Conservation (phyloP, 2,888 invertebrate species). For the Hipparchia semele region DNA sequence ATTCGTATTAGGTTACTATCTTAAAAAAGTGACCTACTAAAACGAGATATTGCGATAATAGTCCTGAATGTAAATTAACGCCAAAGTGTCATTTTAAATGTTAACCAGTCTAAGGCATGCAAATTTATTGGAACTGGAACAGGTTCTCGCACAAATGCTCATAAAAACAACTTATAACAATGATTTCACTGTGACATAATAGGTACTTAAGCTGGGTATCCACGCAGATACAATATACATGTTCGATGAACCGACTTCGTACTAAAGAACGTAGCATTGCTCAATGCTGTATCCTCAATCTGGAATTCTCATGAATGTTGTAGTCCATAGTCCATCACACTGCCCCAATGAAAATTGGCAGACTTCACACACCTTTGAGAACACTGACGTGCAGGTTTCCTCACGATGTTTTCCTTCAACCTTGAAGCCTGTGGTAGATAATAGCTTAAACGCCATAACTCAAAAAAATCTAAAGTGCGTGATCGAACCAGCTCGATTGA, state of each 20-base stretch:
- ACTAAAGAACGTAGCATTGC: neutral
- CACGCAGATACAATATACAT: neutral
- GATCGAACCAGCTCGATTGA: neutral
- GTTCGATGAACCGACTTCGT: neutral
- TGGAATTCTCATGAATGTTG: too few relatives aligned
- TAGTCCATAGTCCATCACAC: too few relatives aligned
- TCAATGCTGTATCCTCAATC: too few relatives aligned
- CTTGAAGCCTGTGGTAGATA: too few relatives aligned
- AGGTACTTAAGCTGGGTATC: neutral
- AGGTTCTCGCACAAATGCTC: slow-evolving; percentile 48
- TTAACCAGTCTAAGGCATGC: slow-evolving; percentile 40
- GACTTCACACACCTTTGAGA: too few relatives aligned
- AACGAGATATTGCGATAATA: slow-evolving; percentile 33
- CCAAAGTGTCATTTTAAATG: slow-evolving; percentile 41
- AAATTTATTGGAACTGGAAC: slow-evolving; percentile 35
- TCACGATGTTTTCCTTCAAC: neutral
- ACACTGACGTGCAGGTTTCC: too few relatives aligned
- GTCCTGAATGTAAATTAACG: slow-evolving; percentile 39
- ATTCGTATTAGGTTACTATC: slow-evolving; percentile 30
- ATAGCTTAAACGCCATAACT: too few relatives aligned
- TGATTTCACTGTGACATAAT: slow-evolving; percentile 24
- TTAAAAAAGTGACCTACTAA: slow-evolving; percentile 31
- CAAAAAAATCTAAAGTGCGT: too few relatives aligned
- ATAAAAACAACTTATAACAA: slow-evolving; percentile 42
- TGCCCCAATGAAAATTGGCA: too few relatives aligned